Conservation (phyloP, 2,797 vertebrate genomes). For the Pseudomugil tenellus region DNA sequence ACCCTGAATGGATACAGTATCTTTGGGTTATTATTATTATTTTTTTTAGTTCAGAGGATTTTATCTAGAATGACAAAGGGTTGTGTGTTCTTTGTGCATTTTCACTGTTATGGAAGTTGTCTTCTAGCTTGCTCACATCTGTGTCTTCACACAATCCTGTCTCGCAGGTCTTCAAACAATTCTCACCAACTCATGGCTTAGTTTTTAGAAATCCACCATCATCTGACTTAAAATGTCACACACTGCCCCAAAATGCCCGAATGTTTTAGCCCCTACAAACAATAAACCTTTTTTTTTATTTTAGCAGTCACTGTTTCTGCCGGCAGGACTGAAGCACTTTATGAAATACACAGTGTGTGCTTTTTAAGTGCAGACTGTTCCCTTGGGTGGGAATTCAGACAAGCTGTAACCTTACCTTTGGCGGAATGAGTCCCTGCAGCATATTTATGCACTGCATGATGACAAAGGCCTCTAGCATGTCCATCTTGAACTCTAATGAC, state of each 20-base stretch:
- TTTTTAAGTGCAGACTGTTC: neutral
- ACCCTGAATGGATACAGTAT: too few relatives aligned
- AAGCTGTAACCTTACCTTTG: slow-evolving; percentile 80
- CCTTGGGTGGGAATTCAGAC: neutral
- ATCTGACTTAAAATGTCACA: neutral
- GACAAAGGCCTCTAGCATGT: slow-evolving; percentile 92
- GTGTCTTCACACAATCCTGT: slow-evolving; percentile 3
- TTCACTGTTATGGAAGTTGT: neutral
- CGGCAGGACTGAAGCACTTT: neutral
- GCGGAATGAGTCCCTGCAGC: slow-evolving; percentile 92
- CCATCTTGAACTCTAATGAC: slow-evolving; percentile 89
- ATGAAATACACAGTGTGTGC: neutral
- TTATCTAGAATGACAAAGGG: neutral
- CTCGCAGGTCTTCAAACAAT: neutral
- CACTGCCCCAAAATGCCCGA: neutral
- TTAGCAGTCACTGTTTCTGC: neutral
- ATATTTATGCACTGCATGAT: slow-evolving; percentile 93
- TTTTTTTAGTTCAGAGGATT: too few relatives aligned
- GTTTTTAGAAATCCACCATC: neutral
- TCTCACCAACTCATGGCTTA: too few relatives aligned
- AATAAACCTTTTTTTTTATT: slow-evolving; percentile 1
- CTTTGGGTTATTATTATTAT: too few relatives aligned
- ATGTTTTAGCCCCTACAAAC: neutral
- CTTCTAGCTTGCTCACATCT: neutral
- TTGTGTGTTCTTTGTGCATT: neutral